Evolutionary conservation across 1,140 invertebrate species (phyloP), one percentile per base, ranked within the genome.

Genomic region (Argopecten irradians): DNA sequence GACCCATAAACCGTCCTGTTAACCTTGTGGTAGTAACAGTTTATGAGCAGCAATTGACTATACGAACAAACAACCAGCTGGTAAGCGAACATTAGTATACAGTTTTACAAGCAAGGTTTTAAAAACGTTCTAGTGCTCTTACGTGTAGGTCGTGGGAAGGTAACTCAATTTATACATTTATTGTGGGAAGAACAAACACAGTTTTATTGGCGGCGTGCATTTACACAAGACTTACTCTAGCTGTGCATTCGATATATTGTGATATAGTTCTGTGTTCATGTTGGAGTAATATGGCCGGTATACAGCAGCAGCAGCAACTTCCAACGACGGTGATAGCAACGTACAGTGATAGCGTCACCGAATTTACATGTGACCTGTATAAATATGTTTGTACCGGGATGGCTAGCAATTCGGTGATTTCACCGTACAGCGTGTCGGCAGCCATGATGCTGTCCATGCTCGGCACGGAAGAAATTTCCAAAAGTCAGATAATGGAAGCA

Each of bases 401-500:
- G 36, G 28, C 84, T 28, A 85, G 87, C 14, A 97, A 97, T 93
- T 93, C 97, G 7, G 94, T 97, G 33, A 96, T 97, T 88, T 97
- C 97, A 9, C 97, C 97, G 0, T 93, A 97, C 43, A 97, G 96
- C 91, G 96, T 97, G 39, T 95, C 96, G 33, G 96, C 96, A 87
- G 96, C 97, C 33, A 93, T 98, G 91, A 96, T 97, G 43, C 95
- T 97, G 93, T 95, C 97, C 1, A 95, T 97, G 13, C 94, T 97
- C 7, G 97, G 97, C 84, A 96, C 97, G 35, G 96, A 96, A 46
- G 97, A 97, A 32, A 95, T 94, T 88, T 97, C 97, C 33, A 97
- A 97, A 91, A 93, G 96, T 19, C 97, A 97, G 95, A 95, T 97
- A 34, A 94, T 88, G 41, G 34, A 87, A 32, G 90, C 55, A 33